Conservation (phyloP, 2,113 vertebrate genomes). For the Pagrus major region DNA sequence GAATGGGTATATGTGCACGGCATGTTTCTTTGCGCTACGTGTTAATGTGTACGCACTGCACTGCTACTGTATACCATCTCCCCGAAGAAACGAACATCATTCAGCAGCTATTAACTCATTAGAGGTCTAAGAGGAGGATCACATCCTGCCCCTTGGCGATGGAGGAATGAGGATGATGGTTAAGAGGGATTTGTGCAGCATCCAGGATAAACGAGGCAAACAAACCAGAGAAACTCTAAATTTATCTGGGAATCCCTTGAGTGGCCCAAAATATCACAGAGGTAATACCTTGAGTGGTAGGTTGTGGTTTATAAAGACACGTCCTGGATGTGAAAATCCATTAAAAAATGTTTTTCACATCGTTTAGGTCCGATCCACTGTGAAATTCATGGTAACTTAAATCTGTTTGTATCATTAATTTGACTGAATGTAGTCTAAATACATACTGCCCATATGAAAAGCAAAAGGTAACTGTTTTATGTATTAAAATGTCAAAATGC, state of each 20-base stretch:
- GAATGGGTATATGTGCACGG: conserved; percentile 39
- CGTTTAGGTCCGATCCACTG: neutral
- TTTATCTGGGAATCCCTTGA: conserved; percentile 27
- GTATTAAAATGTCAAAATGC: too few species aligned
- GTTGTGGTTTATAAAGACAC: neutral
- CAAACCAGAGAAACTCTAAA: conserved; percentile 26
- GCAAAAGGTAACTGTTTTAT: too few species aligned
- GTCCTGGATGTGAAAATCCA: neutral
- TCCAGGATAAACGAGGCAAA: conserved; percentile 46
- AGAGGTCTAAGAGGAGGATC: conserved; percentile 59
- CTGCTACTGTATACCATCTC: conserved; percentile 26
- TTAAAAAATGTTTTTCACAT: neutral
- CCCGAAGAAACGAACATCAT: conserved; percentile 52
- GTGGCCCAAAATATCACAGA: conserved; percentile 17
- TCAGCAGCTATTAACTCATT: conserved; percentile 68
- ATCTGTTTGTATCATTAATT: neutral
- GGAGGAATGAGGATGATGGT: conserved; percentile 31
- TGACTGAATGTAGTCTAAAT: too few species aligned
- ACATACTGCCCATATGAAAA: too few species aligned
- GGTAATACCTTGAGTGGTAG: neutral
- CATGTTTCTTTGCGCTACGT: conserved; percentile 14
- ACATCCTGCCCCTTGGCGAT: conserved; percentile 46
- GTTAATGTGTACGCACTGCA: conserved; percentile 35
- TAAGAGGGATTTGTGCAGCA: conserved; percentile 41
- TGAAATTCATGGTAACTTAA: neutral